These are phyloP conservation scores for Camelus bactrianus DNA, from an alignment of 2,113 vertebrate genomes.

Conservation along the genomic window DNA sequence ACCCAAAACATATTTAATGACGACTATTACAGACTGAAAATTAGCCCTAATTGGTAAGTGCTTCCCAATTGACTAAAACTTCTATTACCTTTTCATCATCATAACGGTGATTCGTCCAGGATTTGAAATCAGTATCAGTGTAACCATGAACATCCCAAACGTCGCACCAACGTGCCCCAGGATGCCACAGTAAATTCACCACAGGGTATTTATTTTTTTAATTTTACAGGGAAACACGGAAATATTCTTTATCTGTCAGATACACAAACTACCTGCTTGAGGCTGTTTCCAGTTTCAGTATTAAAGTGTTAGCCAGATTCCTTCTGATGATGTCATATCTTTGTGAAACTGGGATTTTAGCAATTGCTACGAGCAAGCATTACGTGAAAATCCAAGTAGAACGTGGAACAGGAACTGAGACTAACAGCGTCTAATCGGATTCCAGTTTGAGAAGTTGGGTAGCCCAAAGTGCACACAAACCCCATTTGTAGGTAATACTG, in stretches of 20 bases:
- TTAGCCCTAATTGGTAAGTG: neutral
- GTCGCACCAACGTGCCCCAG: neutral
- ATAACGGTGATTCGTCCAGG: neutral
- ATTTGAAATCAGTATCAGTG: constrained; percentile 2
- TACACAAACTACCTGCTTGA: neutral
- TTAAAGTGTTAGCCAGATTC: neutral
- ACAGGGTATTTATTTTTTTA: neutral
- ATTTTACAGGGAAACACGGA: constrained; percentile 32
- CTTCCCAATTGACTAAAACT: neutral
- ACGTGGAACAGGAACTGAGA: neutral
- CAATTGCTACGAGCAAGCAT: neutral
- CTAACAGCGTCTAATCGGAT: neutral
- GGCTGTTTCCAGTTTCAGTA: neutral
- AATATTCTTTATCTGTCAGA: neutral
- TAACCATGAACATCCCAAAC: neutral
- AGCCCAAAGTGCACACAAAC: neutral
- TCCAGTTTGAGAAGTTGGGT: neutral
- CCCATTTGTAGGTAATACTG: neutral
- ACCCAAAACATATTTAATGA: neutral
- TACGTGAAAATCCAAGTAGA: neutral
- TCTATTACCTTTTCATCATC: neutral
- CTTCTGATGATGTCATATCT: neutral
- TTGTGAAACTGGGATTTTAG: neutral
- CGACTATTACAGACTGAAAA: neutral
- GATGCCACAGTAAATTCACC: neutral